phyloP scores from a whole-genome alignment of 2,797 vertebrate genomes.

The Lithobates sylvaticus region DNA sequence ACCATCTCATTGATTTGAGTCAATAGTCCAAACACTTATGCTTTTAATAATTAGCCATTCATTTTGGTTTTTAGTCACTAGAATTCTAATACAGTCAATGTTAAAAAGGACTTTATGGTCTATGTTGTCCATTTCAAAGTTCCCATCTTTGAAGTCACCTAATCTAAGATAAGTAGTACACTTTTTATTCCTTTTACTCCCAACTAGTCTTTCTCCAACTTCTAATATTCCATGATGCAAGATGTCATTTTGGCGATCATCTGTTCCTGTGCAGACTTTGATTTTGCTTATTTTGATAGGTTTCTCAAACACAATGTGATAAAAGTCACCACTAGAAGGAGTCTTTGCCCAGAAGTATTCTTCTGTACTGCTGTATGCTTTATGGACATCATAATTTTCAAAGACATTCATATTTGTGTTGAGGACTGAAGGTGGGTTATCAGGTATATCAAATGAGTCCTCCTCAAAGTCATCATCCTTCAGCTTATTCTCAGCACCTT shows the following conservation, averaged over 20 bases:
- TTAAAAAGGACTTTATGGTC: constrained; percentile 93
- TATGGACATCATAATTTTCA: constrained; percentile 92
- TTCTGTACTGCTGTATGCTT: constrained; percentile 93
- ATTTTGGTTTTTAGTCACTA: constrained; percentile 91
- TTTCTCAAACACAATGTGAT: constrained; percentile 89
- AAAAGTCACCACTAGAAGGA: constrained; percentile 90
- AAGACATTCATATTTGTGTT: constrained; percentile 96
- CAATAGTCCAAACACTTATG: constrained; percentile 95
- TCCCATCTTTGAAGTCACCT: constrained; percentile 94
- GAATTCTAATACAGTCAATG: constrained; percentile 92
- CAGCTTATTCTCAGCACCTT: constrained; percentile 95
- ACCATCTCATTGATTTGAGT: constrained; percentile 74
- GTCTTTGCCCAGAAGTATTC: constrained; percentile 98
- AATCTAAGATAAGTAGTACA: constrained; percentile 90
- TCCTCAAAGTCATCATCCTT: constrained; percentile 98
- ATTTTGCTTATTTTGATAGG: constrained; percentile 90
- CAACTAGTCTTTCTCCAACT: constrained; percentile 87
- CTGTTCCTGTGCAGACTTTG: constrained; percentile 92
- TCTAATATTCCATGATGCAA: constrained; percentile 92
- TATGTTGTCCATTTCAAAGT: constrained; percentile 90
- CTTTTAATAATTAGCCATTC: constrained; percentile 97
- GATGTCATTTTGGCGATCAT: constrained; percentile 93
- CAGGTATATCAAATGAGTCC: constrained; percentile 93
- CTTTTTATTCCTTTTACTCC: constrained; percentile 86
- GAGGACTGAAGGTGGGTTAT: constrained; percentile 92